Conservation (phyloP, 2,797 vertebrate species). For the Pempheris klunzingeri region DNA sequence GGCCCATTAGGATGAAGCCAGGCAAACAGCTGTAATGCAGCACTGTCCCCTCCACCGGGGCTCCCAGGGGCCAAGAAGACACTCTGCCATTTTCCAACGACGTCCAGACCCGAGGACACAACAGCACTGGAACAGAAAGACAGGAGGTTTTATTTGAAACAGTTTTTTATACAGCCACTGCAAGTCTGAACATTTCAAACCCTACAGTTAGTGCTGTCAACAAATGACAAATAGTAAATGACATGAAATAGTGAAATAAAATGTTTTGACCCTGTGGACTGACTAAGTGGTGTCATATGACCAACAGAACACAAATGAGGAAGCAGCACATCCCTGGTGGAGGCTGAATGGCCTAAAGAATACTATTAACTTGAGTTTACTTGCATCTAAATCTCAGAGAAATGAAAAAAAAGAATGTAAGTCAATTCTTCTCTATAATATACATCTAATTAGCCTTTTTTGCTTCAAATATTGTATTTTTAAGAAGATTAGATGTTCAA, state of each 20-base stretch:
- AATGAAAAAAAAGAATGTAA: too few relatives aligned
- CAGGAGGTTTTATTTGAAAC: neutral
- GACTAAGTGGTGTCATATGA: neutral
- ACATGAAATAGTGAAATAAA: too few relatives aligned
- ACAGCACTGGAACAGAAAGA: slow-evolving; percentile 80
- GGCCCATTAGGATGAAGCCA: slow-evolving; percentile 88
- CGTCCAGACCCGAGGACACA: slow-evolving; percentile 88
- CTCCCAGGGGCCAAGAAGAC: slow-evolving; percentile 77
- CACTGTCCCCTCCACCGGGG: slow-evolving; percentile 88
- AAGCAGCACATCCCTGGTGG: neutral
- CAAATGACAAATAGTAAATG: neutral
- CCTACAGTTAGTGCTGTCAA: neutral
- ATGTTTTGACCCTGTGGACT: too few relatives aligned
- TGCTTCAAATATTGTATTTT: too few relatives aligned
- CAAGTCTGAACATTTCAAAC: neutral
- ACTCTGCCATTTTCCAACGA: slow-evolving; percentile 90
- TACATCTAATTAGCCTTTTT: too few relatives aligned
- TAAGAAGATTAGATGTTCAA: neutral
- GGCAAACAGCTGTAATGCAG: slow-evolving; percentile 88
- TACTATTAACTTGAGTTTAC: neutral
- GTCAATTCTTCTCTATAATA: too few relatives aligned
- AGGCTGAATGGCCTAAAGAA: neutral
- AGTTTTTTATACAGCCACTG: neutral
- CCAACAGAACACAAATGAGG: neutral
- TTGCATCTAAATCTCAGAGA: too few relatives aligned